phyloP scores from a whole-genome alignment of 1,140 invertebrate species.

The Aporrectodea caliginosa region DNA sequence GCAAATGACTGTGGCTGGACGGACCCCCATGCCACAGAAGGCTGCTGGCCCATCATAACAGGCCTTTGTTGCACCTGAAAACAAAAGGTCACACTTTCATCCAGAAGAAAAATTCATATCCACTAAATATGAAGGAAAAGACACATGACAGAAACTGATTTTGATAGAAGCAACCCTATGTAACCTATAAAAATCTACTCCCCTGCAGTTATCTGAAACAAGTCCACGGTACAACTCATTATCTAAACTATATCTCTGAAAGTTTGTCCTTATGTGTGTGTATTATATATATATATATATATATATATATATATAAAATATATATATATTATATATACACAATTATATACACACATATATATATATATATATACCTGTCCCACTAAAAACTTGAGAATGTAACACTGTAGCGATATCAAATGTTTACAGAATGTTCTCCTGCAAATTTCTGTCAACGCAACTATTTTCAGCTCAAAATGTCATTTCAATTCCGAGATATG shows the following conservation, averaged over 20 bases:
- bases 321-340: too few species aligned
- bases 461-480: too few species aligned
- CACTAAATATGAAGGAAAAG: background rate
- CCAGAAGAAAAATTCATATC: background rate
- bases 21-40: background rate
- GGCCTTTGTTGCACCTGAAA: background rate
- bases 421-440: too few species aligned
- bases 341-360: too few species aligned
- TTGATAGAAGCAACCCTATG: background rate
- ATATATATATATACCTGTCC: too few species aligned
- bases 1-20: background rate
- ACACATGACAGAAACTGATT: background rate
- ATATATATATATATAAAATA: too few species aligned
- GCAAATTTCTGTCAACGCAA: too few species aligned
- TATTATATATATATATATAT: too few species aligned
- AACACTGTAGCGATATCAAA: too few species aligned
- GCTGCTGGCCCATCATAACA: background rate
- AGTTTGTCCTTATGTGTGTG: too few species aligned
- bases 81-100: background rate
- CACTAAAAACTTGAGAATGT: too few species aligned
- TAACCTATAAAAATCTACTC: background rate
- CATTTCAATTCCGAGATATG: too few species aligned
- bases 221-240: background rate
- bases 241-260: background rate
- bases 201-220: background rate